Conservation (phyloP, 2,113 vertebrate species). For the Amia ocellicauda region DNA sequence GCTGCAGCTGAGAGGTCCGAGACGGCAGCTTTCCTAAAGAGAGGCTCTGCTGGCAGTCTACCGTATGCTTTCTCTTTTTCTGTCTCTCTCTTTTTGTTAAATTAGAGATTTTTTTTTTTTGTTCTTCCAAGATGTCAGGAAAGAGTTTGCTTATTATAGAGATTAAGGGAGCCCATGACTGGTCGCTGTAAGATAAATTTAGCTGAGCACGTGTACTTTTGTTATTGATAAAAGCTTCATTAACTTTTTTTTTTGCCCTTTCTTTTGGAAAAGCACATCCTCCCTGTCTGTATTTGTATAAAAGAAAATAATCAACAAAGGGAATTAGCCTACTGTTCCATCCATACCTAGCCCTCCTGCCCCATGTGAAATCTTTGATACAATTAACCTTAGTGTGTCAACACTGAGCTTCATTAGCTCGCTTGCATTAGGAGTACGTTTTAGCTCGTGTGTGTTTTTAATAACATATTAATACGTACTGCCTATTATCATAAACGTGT, state of each 20-base stretch:
- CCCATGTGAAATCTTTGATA: conserved; percentile 14
- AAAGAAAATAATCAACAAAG: no score
- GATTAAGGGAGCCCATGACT: conserved; percentile 20
- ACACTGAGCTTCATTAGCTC: conserved; percentile 16
- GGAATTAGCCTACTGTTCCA: background rate
- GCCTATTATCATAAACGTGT: no score
- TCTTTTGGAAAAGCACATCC: background rate
- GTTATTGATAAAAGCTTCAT: conserved; percentile 23
- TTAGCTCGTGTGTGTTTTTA: background rate
- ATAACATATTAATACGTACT: no score
- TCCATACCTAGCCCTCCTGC: background rate
- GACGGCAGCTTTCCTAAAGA: conserved; percentile 58
- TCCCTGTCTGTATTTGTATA: conserved; percentile 24
- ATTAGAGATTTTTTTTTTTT: conserved; percentile 36
- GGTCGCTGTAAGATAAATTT: conserved; percentile 9
- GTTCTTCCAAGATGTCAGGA: background rate
- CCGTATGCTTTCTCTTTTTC: conserved; percentile 51
- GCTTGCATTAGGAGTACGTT: background rate
- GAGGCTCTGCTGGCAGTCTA: conserved; percentile 49
- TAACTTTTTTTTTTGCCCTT: conserved; percentile 12
- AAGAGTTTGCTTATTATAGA: conserved; percentile 17
- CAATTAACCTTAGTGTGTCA: conserved; percentile 23
- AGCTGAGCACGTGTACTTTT: conserved; percentile 21
- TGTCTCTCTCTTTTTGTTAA: conserved; percentile 32
- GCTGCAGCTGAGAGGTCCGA: conserved; percentile 65